Evolutionary conservation across 2,113 vertebrate genomes (phyloP).

Genomic region (Centropristis striata): DNA sequence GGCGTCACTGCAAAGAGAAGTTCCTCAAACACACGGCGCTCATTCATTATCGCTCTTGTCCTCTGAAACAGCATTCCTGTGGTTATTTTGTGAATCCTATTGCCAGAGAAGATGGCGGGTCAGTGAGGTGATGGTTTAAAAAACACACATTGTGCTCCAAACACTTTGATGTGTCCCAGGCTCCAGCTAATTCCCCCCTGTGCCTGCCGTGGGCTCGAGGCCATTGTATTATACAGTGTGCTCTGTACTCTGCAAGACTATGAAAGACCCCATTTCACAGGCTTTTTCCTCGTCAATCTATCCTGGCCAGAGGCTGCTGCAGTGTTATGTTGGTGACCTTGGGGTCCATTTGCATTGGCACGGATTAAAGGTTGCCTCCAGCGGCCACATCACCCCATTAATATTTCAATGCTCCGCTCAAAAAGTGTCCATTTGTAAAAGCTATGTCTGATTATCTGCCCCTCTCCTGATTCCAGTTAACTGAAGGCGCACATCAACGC

Average conservation of each 20-base stretch:
- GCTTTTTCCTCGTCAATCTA: constrained; percentile 55
- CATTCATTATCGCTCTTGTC: constrained; percentile 32
- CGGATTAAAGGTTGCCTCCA: constrained; percentile 63
- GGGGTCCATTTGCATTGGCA: constrained; percentile 70
- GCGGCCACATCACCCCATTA: constrained; percentile 56
- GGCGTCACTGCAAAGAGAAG: background rate
- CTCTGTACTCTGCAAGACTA: constrained; percentile 43
- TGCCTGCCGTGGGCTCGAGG: constrained; percentile 44
- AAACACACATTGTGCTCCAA: constrained; percentile 44
- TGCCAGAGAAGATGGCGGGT: constrained; percentile 44
- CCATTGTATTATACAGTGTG: constrained; percentile 52
- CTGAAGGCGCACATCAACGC: background rate
- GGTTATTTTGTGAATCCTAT: constrained; percentile 44
- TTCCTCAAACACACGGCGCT: constrained; percentile 19
- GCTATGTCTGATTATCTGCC: constrained; percentile 55
- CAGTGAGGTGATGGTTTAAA: constrained; percentile 52
- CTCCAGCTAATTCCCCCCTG: constrained; percentile 57
- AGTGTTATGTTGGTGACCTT: constrained; percentile 65
- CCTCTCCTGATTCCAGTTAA: constrained; percentile 42
- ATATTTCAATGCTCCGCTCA: constrained; percentile 61
- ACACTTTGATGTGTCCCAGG: constrained; percentile 65
- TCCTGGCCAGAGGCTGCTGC: constrained; percentile 57
- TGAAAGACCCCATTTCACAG: constrained; percentile 58
- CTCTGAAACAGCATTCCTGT: constrained; percentile 42
- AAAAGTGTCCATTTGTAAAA: constrained; percentile 57